Evolutionary conservation across 2,113 vertebrate species (phyloP), one percentile per base, ranked within the genome.

Genomic region (Hiodon alosoides): DNA sequence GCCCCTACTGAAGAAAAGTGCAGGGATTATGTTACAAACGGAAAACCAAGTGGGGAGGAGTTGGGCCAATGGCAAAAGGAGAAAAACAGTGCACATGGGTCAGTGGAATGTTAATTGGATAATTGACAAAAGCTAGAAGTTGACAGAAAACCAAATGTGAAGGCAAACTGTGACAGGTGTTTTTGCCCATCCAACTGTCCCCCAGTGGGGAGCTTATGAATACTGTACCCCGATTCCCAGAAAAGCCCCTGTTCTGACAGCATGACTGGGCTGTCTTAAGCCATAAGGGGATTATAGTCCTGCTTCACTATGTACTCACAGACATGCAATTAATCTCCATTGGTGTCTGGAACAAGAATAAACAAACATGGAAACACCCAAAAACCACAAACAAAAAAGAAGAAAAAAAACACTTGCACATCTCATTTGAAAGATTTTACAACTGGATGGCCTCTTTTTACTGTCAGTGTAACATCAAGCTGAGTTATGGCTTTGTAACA

Each of bases 291-390:
- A 83, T 86, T 83, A 89, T 82, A 89, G 88, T 89, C 87, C 81
- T 83, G 83, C 81, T 85, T 53, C 67, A 81, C 76, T 78, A 82
- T 78, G 31, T 31, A 83, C 81, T 85, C 85, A 86, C 88, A 89
- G 85, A 90, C 88, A 89, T 89, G 86, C 86, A 90, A 89, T 89
- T 90, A 31, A 87, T 89, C 88, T 88, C 87, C 89, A 90, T 86
- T 83, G 86, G 88, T 88, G 85, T 86, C 87, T 85, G 85, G 88
- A 86, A 88, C 86, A 31, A 87, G 86, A 89, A 90, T 89, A 87
- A 86, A 89, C 88, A 89, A 88, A 89, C 88, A 89, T 80, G 84
- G 84, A 85, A 87, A 86, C 31, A 31, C 31, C 87, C 86, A 76
- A 90, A 89, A 90, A 89, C 89, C 89, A 86, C 86, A 87, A 83